These are phyloP conservation scores for Plecotus auritus DNA, from an alignment of 2,113 vertebrate species.

Conservation along the genomic window DNA sequence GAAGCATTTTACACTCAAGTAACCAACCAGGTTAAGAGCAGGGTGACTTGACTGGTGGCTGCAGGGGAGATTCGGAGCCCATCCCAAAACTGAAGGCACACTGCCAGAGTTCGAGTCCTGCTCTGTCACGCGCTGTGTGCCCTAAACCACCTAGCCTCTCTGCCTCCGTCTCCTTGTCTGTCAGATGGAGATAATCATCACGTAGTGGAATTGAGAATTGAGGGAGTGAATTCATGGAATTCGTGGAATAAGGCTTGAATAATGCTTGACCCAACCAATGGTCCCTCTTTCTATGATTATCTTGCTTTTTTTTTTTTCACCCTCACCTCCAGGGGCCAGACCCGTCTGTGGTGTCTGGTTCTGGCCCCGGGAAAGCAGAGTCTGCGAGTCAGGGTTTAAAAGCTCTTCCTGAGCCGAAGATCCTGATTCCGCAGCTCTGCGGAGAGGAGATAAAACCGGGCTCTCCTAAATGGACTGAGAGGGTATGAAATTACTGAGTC, in stretches of 20 bases:
- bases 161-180: neutral
- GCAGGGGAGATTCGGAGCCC: neutral
- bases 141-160: neutral
- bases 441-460: conserved; percentile 67
- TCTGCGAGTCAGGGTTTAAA: neutral
- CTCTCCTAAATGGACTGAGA: conserved; percentile 72
- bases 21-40: no score
- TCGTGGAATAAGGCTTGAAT: neutral
- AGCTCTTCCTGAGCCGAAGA: conserved; percentile 67
- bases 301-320: neutral
- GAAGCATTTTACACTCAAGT: neutral
- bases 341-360: neutral
- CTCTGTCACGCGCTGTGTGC: accelerated
- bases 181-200: no score
- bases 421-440: conserved; percentile 68
- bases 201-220: neutral
- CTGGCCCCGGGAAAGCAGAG: neutral
- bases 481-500: conserved; percentile 76
- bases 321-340: neutral
- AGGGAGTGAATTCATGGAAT: accelerated
- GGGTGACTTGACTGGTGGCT: neutral
- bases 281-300: neutral
- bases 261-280: neutral
- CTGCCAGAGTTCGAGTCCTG: neutral
- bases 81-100: neutral